These are phyloP conservation scores for Luffia ferchaultella DNA, from an alignment of 2,888 invertebrate species.

Conservation along the genomic window DNA sequence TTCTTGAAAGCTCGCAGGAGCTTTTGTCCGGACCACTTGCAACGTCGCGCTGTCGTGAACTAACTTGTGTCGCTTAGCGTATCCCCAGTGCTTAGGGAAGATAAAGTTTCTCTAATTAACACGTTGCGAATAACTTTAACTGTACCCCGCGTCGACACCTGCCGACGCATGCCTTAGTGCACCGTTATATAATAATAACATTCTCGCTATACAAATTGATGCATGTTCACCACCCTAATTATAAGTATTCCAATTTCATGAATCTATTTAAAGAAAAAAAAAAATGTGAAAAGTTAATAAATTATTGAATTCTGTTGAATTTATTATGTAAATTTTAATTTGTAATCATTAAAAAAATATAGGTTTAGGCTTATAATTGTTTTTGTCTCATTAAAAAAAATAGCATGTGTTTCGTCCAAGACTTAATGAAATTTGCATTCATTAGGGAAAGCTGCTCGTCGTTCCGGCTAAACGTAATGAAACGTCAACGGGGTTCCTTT, in stretches of 20 bases:
- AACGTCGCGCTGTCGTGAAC: conserved; percentile 4
- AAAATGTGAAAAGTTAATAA: background rate
- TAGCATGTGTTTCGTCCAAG: conserved; percentile 8
- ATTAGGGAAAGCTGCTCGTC: conserved; percentile 9
- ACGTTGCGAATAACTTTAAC: conserved; percentile 19
- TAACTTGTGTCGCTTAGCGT: conserved; percentile 13
- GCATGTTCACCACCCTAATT: background rate
- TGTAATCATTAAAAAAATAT: background rate
- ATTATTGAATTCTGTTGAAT: background rate
- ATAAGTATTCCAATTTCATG: background rate
- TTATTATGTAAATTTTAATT: background rate
- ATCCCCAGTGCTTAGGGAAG: conserved; percentile 27
- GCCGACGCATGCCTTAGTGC: conserved; percentile 10
- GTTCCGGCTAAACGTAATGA: background rate
- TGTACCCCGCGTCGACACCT: conserved; percentile 33
- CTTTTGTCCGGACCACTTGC: conserved; percentile 2
- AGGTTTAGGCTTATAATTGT: background rate
- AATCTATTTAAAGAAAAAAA: background rate
- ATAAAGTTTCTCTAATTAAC: conserved; percentile 51
- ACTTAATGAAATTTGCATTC: conserved; percentile 12
- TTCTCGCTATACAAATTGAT: background rate
- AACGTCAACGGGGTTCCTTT: background rate
- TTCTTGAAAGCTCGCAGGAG: conserved; percentile 3
- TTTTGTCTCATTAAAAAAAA: background rate
- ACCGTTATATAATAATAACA: background rate